A percentile compares a stretch with the other conserved stretches of the same genome.
These are phyloP conservation scores for Alitta virens DNA, from an alignment of 2,888 invertebrate genomes.

Conservation along the genomic window DNA sequence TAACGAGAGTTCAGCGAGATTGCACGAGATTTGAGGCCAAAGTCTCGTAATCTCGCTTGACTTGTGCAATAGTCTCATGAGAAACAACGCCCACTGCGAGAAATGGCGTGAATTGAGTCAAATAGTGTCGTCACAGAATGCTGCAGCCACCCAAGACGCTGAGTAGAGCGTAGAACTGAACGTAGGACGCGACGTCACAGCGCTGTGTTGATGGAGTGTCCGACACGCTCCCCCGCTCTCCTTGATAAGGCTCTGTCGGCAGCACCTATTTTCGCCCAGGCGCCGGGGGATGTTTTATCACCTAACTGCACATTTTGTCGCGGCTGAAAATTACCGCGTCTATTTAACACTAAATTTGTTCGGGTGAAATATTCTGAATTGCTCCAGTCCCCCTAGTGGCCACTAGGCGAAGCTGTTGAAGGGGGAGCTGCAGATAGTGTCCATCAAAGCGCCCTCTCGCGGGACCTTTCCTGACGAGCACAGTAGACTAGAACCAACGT, in stretches of 20 bases:
- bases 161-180: too few relatives aligned
- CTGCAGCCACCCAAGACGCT: too few relatives aligned
- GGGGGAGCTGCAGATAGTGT: not conserved
- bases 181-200: too few relatives aligned
- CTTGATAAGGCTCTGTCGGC: not conserved
- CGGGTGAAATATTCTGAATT: slow-evolving; percentile 14
- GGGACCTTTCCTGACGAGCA: not conserved
- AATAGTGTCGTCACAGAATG: too few relatives aligned
- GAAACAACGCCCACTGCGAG: too few relatives aligned
- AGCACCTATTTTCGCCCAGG: not conserved
- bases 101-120: too few relatives aligned
- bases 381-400: too few relatives aligned
- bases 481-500: too few relatives aligned
- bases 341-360: slow-evolving; percentile 22
- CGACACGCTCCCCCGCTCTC: not conserved
- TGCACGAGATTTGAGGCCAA: too few relatives aligned
- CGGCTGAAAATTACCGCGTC: slow-evolving; percentile 15
- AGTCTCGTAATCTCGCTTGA: too few relatives aligned
- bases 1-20: too few relatives aligned
- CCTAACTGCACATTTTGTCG: slow-evolving; percentile 20
- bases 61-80: too few relatives aligned
- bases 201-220: not conserved
- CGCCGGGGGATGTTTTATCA: slow-evolving; percentile 15
- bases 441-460: not conserved
- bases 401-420: not conserved